Evolutionary conservation across 2,113 vertebrate genomes (phyloP), one percentile per base, ranked within the genome.

Genomic region (Polyodon spathula): DNA sequence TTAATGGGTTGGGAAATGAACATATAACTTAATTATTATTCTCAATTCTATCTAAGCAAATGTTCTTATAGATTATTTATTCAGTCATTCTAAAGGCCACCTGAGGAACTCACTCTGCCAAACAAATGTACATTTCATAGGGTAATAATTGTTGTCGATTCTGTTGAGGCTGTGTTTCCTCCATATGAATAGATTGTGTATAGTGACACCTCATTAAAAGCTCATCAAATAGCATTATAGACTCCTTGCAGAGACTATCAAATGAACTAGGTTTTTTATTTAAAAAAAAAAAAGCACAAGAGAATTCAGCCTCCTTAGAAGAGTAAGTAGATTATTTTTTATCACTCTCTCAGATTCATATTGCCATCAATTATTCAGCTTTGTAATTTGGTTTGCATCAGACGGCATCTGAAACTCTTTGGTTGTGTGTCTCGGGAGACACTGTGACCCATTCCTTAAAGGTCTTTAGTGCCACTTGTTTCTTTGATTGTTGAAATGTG

Each of bases 151-250:
- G 59, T 58, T 51, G 68, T 66, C 62, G 59, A 58, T 76, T 71
- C 66, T 73, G 63, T 62, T 59, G 61, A 50, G 39, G 59, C 59
- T 44, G 61, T 54, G 63, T 61, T 48, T 37, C 54, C 59, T 63
- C 63, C 59, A 63, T 68, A 71, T 54, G 27, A 62, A 65, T 63
- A 71, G 68, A 71, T 76, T 54, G 15, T 58, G 71, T 53, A 66
- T 71, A 69, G 68, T 73, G 68, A 71, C 68, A 63, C 67, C 70
- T 73, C 68, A 73, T 73, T 76, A 69, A 75, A 69, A 68, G 3
- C 53, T 27, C 39, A 63, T 62, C 63, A 6, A 58, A 46, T 51
- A 64, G 59, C 70, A 68, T 59, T 70, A 64, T 59, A 54, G 8
- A 6, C 15, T 16, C 56, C 54, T 48, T 17, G 53, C 51, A 54